Conservation (phyloP, 2,797 vertebrate species). For the Sebastes diaconus region DNA sequence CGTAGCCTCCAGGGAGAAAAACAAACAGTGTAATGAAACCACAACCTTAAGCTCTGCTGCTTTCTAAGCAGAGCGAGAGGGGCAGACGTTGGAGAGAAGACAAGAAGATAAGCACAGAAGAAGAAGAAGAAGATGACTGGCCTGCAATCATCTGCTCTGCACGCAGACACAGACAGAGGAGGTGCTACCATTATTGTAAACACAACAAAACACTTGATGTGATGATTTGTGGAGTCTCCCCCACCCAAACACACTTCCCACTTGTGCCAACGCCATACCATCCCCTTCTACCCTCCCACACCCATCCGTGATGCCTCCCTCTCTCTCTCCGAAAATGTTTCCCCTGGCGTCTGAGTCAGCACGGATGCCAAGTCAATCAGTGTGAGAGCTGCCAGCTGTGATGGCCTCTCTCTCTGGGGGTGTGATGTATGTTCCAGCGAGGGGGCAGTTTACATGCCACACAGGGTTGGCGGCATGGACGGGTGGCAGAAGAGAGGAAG, state of each 20-base stretch:
- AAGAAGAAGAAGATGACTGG: background rate
- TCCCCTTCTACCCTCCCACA: constrained; percentile 28
- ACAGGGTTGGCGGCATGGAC: constrained; percentile 39
- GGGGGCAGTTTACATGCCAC: constrained; percentile 62
- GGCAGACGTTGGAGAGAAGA: constrained; percentile 1
- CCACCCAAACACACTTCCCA: constrained; percentile 43
- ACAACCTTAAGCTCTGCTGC: constrained; percentile 52
- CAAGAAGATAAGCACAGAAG: constrained; percentile 9
- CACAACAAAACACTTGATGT: constrained; percentile 54
- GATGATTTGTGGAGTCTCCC: constrained; percentile 59
- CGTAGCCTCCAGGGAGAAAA: constrained; percentile 70
- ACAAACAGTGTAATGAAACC: constrained; percentile 71
- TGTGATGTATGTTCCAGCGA: constrained; percentile 76
- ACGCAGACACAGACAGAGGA: constrained; percentile 13
- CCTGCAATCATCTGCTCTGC: constrained; percentile 2
- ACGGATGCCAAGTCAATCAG: constrained; percentile 84
- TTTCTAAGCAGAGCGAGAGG: constrained; percentile 30
- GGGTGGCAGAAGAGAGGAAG: constrained; percentile 51
- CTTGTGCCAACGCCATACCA: constrained; percentile 57
- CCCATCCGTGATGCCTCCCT: constrained; percentile 19
- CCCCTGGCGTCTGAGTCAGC: constrained; percentile 72
- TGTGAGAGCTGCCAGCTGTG: constrained; percentile 81
- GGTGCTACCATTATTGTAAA: constrained; percentile 41
- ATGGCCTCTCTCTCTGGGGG: constrained; percentile 55
- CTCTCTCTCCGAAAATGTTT: constrained; percentile 63